Evolutionary conservation across 2,888 invertebrate species (phyloP).

Genomic region (Podabrus alpinus): DNA sequence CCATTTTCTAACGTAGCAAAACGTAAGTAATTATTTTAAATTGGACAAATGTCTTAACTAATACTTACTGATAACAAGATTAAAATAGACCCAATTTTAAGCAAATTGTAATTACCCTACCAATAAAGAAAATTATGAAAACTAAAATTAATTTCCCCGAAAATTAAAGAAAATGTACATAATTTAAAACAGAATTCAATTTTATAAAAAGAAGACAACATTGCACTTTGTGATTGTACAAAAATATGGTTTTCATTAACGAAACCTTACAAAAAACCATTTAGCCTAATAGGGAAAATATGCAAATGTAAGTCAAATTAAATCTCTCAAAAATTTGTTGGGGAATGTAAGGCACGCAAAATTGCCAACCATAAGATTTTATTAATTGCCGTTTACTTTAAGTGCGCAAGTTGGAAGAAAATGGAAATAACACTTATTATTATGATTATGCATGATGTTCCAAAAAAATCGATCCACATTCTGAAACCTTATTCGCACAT

Average conservation of each 20-base stretch:
- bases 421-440: background rate
- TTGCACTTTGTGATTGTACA: background rate
- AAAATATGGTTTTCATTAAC: background rate
- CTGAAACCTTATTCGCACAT: background rate
- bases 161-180: background rate
- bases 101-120: slow-evolving; percentile 7
- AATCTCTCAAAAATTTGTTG: background rate
- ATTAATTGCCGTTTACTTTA: background rate
- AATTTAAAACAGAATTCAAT: background rate
- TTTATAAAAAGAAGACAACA: background rate
- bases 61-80: slow-evolving; percentile 20
- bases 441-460: background rate
- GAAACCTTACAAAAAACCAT: background rate
- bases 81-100: slow-evolving; percentile 6
- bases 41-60: slow-evolving; percentile 14
- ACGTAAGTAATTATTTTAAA: slow-evolving; percentile 20
- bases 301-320: background rate
- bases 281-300: background rate
- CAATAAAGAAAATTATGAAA: background rate
- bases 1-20: slow-evolving; percentile 12
- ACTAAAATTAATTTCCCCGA: background rate
- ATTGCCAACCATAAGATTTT: background rate
- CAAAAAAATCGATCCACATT: background rate
- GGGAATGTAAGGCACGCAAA: background rate
- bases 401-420: background rate